phyloP scores from a whole-genome alignment of 2,113 vertebrate genomes.

The Rhinopithecus roxellana region DNA sequence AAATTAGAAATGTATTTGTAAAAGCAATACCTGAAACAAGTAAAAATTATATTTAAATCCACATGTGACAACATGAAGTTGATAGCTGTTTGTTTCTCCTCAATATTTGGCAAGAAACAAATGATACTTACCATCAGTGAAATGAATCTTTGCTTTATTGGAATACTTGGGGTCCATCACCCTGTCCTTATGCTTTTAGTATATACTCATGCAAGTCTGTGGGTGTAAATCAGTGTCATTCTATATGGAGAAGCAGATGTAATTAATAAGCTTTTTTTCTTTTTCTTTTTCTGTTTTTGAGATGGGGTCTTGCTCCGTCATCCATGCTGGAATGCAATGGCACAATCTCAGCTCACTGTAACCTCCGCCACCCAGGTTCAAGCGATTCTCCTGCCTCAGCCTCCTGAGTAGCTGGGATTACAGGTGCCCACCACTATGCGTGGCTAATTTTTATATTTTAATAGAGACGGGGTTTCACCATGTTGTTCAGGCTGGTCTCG shows the following conservation, averaged over 20 bases:
- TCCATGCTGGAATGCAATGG: too few species aligned
- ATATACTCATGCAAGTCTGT: not conserved
- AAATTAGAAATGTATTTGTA: not conserved
- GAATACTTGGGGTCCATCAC: accelerated
- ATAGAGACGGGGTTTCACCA: too few species aligned
- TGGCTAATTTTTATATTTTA: too few species aligned
- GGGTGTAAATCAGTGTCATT: not conserved
- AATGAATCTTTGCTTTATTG: not conserved
- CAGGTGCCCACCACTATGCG: too few species aligned
- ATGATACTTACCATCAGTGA: not conserved
- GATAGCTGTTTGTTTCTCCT: not conserved
- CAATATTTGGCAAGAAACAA: not conserved
- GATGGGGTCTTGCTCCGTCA: too few species aligned
- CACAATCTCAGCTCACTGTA: too few species aligned
- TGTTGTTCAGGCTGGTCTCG: too few species aligned
- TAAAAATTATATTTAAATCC: not conserved
- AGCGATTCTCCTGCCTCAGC: not conserved
- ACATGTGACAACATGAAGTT: not conserved
- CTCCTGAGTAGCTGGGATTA: not conserved
- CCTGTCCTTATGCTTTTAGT: not conserved
- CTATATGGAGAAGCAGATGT: not conserved
- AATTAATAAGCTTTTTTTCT: not conserved
- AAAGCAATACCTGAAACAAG: not conserved
- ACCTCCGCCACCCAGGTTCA: too few species aligned
- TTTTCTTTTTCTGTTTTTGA: too few species aligned